phyloP scores from a whole-genome alignment of 2,113 vertebrate species.

The Zosterops hypoxanthus region DNA sequence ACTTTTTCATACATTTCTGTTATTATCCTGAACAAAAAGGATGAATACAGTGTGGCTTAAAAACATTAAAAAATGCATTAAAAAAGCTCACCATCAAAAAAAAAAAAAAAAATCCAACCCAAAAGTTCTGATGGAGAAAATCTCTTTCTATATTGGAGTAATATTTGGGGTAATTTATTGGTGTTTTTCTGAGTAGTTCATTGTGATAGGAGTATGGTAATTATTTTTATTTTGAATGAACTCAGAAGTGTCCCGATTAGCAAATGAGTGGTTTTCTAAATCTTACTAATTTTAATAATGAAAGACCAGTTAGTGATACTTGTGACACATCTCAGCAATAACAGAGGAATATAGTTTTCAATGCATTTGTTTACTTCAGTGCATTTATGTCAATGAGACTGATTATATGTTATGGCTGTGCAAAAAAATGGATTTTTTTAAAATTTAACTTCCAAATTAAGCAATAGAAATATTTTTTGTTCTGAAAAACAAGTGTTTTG shows the following conservation, averaged over 20 bases:
- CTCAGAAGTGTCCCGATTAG: neutral
- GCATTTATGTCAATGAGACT: neutral
- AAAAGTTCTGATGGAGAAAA: neutral
- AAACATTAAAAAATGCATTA: neutral
- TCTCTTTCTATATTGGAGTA: neutral
- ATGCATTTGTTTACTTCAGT: neutral
- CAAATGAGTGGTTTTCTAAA: neutral
- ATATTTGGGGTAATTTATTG: neutral
- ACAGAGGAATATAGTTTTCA: neutral
- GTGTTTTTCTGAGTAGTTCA: neutral
- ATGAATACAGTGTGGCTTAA: neutral
- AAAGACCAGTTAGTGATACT: neutral
- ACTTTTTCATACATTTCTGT: neutral
- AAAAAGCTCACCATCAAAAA: neutral
- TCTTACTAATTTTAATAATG: slow-evolving; percentile 8
- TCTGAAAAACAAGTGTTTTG: neutral
- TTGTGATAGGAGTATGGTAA: neutral
- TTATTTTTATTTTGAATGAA: neutral
- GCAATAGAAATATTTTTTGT: neutral
- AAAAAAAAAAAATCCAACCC: accelerated
- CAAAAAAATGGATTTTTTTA: slow-evolving; percentile 19
- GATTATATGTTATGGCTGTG: neutral
- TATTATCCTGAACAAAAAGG: neutral
- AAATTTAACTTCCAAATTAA: neutral
- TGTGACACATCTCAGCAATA: slow-evolving; percentile 7